A percentile compares a stretch with the other conserved stretches of the same genome.
phyloP scores from a whole-genome alignment of 2,888 invertebrate genomes.

The Ischnura elegans region DNA sequence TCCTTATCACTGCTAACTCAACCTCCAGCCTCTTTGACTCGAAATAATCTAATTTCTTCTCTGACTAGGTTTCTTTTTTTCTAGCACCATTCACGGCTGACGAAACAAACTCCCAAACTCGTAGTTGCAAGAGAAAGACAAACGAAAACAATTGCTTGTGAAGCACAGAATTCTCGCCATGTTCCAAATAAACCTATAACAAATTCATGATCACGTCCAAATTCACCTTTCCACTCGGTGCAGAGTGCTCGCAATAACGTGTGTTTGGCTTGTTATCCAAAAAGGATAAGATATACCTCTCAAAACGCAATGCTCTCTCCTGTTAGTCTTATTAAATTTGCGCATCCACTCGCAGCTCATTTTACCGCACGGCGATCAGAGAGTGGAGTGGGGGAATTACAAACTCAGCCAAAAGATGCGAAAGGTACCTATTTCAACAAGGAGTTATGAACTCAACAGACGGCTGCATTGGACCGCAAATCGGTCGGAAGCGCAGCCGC shows the following conservation, averaged over 20 bases:
- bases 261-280: too few relatives aligned
- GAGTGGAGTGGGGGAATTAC: background rate
- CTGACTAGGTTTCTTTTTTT: background rate
- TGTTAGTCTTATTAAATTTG: too few relatives aligned
- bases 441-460: background rate
- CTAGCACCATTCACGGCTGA: background rate
- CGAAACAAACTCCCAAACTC: background rate
- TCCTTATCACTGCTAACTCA: background rate
- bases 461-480: background rate
- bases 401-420: too few relatives aligned
- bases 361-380: too few relatives aligned
- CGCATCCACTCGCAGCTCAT: too few relatives aligned
- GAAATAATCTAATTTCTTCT: background rate
- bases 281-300: background rate
- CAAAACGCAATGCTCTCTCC: background rate
- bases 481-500: background rate
- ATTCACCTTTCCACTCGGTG: background rate
- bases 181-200: background rate
- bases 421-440: background rate
- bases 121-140: background rate
- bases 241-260: background rate
- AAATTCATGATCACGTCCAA: background rate
- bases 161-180: background rate
- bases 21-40: background rate
- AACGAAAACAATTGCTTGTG: constrained; percentile 25